These are phyloP conservation scores for Pluvialis apricaria DNA, from an alignment of 2,113 vertebrate species.

Conservation along the genomic window DNA sequence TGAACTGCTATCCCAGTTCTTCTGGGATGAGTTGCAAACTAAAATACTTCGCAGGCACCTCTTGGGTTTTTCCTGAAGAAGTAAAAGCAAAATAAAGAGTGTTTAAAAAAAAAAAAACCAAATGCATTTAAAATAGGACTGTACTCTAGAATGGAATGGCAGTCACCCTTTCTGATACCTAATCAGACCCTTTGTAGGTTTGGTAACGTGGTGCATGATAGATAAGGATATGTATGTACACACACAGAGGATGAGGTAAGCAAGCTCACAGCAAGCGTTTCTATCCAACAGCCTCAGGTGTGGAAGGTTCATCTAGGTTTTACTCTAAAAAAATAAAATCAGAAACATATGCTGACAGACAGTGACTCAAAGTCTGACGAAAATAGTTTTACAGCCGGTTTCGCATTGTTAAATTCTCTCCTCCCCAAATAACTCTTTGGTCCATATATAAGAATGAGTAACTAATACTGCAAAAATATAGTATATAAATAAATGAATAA, in stretches of 20 bases:
- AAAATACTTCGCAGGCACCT: background rate
- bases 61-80: background rate
- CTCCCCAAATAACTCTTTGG: background rate
- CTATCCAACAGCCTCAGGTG: background rate
- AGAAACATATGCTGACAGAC: background rate
- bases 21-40: background rate
- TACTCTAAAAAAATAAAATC: background rate
- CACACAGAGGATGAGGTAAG: background rate
- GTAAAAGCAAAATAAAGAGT: background rate
- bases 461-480: background rate
- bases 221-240: fast-evolving
- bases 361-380: background rate
- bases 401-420: background rate
- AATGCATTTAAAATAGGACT: background rate
- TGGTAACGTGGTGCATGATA: background rate
- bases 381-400: background rate
- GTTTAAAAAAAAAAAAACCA: background rate
- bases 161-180: background rate
- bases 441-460: background rate
- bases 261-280: background rate
- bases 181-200: background rate
- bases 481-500: background rate
- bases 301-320: background rate
- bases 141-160: background rate
- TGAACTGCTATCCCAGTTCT: background rate